Base-by-base conservation (phyloP, 2,113 vertebrate genomes). In the Gila orcuttii region DNA sequence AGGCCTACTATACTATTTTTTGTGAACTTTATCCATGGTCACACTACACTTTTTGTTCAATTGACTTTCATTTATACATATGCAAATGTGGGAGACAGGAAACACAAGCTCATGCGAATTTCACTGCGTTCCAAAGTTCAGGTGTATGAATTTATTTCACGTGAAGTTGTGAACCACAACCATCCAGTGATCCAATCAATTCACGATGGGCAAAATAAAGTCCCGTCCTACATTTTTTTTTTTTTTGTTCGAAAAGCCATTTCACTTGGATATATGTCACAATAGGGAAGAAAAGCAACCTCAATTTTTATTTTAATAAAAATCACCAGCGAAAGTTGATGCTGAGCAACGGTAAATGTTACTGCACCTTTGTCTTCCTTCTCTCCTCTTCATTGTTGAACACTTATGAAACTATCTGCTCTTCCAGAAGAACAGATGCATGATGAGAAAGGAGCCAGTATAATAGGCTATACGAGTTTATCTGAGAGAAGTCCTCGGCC, bases 401-500 rank as follows among this genome's bases (percentile, higher is more conserved):
- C 28, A 23, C 45, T 3, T 25, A 55, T 82, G 45, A 82, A 69
- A 82, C 31, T 2, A 82, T 82, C 80, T 69, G 64, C 45, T 82
- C 19, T 21, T 36, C 47, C 62, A 82, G 23, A 55, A 66, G 10
- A 76, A 31, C 81, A 81, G 50, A 62, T 68, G 17, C 21, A n/a
- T 25, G 23, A 69, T 77, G 47, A 87, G 66, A 33, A 71, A 59
- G n/a, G 13, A 84, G 59, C 64, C 23, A 5, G 31, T 55, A 45
- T 25, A 21, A 33, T 25, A 17, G 4, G 50, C 15, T 50, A 42
- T 42, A 31, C 3, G 11, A 71, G 66, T 47, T 88, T 86, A 36
- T 42, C 23, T 74, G 69, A 50, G 42, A 82, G 36, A 10, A n/a
- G 21, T 21, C 64, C 62, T 84, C 4, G 31, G 42, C 36, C 71